These are phyloP conservation scores for Lates japonicus DNA, from an alignment of 2,797 vertebrate species.

Conservation along the genomic window DNA sequence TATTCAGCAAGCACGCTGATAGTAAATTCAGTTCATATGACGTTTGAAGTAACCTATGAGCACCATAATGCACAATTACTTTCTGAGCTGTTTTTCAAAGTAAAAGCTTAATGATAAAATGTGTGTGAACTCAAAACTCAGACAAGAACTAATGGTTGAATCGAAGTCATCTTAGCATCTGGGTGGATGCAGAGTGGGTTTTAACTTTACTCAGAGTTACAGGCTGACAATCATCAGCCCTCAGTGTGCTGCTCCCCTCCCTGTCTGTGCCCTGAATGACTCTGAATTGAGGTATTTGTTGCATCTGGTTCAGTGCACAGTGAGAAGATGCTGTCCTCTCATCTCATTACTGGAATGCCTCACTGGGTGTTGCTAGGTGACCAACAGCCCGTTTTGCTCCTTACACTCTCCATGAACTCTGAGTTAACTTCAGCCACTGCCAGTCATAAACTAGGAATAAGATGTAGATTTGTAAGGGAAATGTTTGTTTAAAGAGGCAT, in stretches of 20 bases:
- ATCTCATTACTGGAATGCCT: constrained; percentile 63
- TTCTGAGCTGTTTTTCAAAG: neutral
- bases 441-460: neutral
- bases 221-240: too few species aligned
- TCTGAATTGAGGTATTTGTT: constrained; percentile 47
- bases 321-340: constrained; percentile 60
- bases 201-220: neutral
- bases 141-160: too few species aligned
- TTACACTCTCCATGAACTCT: constrained; percentile 55
- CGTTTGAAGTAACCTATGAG: neutral
- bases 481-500: neutral
- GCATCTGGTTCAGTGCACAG: constrained; percentile 49
- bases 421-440: constrained; percentile 11
- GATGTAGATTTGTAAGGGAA: neutral
- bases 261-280: constrained; percentile 20
- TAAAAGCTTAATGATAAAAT: neutral
- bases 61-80: neutral
- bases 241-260: constrained; percentile 2
- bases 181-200: neutral
- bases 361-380: constrained; percentile 72
- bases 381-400: constrained; percentile 40
- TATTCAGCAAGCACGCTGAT: neutral
- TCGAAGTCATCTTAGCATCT: neutral
- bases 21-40: neutral
- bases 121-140: neutral